Evolutionary conservation across 2,797 vertebrate genomes (phyloP), one percentile per base, ranked within the genome.

Genomic region (Microctenopoma lineatum): DNA sequence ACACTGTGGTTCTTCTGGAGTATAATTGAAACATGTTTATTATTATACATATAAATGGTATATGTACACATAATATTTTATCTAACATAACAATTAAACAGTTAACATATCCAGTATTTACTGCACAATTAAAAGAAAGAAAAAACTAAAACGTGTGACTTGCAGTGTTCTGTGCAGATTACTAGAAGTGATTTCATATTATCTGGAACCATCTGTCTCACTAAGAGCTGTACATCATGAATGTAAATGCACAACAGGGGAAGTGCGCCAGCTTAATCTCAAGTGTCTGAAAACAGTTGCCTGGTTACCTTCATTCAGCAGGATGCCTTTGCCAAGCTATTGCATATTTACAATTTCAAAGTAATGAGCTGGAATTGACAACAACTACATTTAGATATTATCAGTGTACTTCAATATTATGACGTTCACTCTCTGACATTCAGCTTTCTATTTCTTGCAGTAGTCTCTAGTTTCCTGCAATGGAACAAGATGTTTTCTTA

Each of bases 201-300:
- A 82, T 88, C 77, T 72, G 48, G 79, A 88, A 88, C 79, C 81
- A 77, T 84, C 76, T 77, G 83, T 58, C 58, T 81, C 70, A 53
- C 60, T 59, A 61, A 66, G 68, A 79, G 60, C 66, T 52, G 48
- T 57, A 66, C 67, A 73, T 80, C 72, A 72, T 75, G 73, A 85
- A 82, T 73, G 66, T 78, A 77, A 83, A 84, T 18, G 66, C 58
- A 39, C 39, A 46, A 70, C 26, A 65, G 62, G 53, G 85, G 77
- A 85, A 87, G 77, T 79, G 59, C 71, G 53, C 70, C 45, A 65
- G 66, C 58, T 80, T 66, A 59, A 77, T 77, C 75, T 77, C 54
- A 70, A 71, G 75, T 71, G 61, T 80, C 76, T 83, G 75, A 83
- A 57, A 67, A 78, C 57, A 64, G 88, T 92, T 92, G 89, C 88